These are phyloP conservation scores for Exocentrus adspersus DNA, from an alignment of 2,888 invertebrate genomes.

Conservation along the genomic window DNA sequence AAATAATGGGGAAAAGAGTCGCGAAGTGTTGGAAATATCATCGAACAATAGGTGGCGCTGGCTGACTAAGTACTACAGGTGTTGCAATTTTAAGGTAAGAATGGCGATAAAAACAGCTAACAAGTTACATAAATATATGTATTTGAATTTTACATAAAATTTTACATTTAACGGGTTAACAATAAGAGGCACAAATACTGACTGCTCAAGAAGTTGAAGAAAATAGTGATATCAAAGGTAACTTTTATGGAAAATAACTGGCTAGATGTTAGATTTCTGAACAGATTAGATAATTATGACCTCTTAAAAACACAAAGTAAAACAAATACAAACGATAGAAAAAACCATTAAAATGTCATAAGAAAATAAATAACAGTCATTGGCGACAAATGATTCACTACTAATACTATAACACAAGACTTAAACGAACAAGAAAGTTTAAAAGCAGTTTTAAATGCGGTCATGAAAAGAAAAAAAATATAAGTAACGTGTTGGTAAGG, in stretches of 20 bases:
- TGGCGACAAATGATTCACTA: slow-evolving; percentile 26
- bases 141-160: slow-evolving; percentile 22
- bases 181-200: slow-evolving; percentile 35
- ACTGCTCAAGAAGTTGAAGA: slow-evolving; percentile 13
- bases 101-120: not conserved
- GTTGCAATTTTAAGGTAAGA: not conserved
- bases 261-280: not conserved
- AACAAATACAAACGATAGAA: slow-evolving; percentile 19
- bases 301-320: slow-evolving; percentile 28
- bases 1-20: too few species aligned
- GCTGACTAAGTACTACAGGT: too few species aligned
- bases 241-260: not conserved
- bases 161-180: slow-evolving; percentile 29
- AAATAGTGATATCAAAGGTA: not conserved
- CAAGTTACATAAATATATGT: slow-evolving; percentile 25
- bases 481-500: too few species aligned
- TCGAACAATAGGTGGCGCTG: too few species aligned
- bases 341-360: slow-evolving; percentile 25
- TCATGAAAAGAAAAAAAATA: too few species aligned
- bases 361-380: slow-evolving; percentile 34
- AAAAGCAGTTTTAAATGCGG: too few species aligned
- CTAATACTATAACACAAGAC: slow-evolving; percentile 22
- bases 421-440: slow-evolving; percentile 12
- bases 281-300: slow-evolving; percentile 27
- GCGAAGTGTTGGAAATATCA: too few species aligned